Base-by-base conservation (phyloP, 2,888 invertebrate genomes). In the Rapana venosa region DNA sequence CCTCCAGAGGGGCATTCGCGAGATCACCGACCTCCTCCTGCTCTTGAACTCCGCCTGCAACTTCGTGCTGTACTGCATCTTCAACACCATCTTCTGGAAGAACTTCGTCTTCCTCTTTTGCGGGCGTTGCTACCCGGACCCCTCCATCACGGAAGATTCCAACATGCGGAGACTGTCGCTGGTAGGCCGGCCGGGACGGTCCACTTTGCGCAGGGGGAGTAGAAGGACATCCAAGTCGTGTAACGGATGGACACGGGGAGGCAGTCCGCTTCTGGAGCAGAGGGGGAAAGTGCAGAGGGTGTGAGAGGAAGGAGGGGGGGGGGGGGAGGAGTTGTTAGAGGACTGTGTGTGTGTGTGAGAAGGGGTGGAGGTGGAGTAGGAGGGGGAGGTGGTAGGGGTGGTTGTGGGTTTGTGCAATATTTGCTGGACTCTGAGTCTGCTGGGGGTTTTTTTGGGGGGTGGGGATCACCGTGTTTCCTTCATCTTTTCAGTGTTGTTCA, bases 21-120 rank as follows among this genome's bases (percentile, higher is more conserved):
- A 96, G 91, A 95, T 96, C 56, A 95, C 95, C 0, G 96, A 96
- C 90, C 92, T 94, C 74, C 90, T 96, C 15, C 92, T 96, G 32
- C 93, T 94, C 4, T 93, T 96, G n/a, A 96, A 96, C 91, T 94
- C 96, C 0, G 94, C 95, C 6, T 92, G 94, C 47, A 96, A 96
- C 92, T 95, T 95, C 92, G 92, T 94, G 0, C 94, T 96, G 11
- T 96, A 96, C 91, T 94, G 95, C 90, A 94, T 94, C 79, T 95
- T 96, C 91, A 96, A 96, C 90, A 95, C 95, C 26, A 93, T 95
- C 87, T 96, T 96, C 91, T 93, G 95, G 94, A 92, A 92, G 58
- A 93, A 93, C 90, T 94, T 94, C 88, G 91, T 92, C 70, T 91
- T 92, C 35, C 90, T 94, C 30, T 94, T 94, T 84, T 94, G 94